Evolutionary conservation across 2,888 invertebrate species (phyloP).

Genomic region (Congeria kusceri): DNA sequence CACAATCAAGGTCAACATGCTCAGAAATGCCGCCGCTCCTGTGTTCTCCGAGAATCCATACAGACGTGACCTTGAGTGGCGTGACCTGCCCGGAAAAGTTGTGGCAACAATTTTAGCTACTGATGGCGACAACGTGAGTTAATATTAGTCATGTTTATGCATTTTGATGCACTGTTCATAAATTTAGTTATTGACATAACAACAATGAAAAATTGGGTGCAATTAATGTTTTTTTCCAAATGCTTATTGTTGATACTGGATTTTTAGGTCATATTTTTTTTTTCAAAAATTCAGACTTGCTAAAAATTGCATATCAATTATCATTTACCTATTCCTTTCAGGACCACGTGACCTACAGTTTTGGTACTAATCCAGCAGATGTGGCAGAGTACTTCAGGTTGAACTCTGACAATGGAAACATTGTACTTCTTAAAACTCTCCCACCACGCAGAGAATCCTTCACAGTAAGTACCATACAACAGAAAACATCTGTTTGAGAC

Average conservation of each 20-base stretch:
- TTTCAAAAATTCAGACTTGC: too few species aligned
- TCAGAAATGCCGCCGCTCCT: constrained; percentile 60
- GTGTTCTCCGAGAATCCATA: constrained; percentile 64
- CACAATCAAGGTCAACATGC: constrained; percentile 52
- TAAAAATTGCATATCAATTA: too few species aligned
- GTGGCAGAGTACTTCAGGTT: constrained; percentile 76
- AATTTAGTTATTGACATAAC: too few species aligned
- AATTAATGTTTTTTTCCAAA: too few species aligned
- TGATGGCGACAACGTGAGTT: constrained; percentile 75
- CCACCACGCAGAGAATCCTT: constrained; percentile 19
- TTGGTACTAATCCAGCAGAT: constrained; percentile 62
- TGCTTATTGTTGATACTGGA: too few species aligned
- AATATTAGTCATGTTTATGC: constrained; percentile 9
- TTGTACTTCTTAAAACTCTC: constrained; percentile 55
- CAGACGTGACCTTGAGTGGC: constrained; percentile 65
- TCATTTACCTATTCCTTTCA: too few species aligned
- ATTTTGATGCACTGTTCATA: too few species aligned
- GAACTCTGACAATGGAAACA: constrained; percentile 67
- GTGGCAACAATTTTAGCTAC: constrained; percentile 65
- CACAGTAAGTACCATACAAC: constrained; percentile 16
- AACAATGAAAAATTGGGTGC: too few species aligned
- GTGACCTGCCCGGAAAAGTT: constrained; percentile 56
- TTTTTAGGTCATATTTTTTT: too few species aligned
- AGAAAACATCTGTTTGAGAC: not conserved
- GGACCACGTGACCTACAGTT: constrained; percentile 73